A percentile compares a stretch with the other conserved stretches of the same genome.
These are phyloP conservation scores for Macrochelys suwanniensis DNA, from an alignment of 2,797 vertebrate species.

Conservation along the genomic window DNA sequence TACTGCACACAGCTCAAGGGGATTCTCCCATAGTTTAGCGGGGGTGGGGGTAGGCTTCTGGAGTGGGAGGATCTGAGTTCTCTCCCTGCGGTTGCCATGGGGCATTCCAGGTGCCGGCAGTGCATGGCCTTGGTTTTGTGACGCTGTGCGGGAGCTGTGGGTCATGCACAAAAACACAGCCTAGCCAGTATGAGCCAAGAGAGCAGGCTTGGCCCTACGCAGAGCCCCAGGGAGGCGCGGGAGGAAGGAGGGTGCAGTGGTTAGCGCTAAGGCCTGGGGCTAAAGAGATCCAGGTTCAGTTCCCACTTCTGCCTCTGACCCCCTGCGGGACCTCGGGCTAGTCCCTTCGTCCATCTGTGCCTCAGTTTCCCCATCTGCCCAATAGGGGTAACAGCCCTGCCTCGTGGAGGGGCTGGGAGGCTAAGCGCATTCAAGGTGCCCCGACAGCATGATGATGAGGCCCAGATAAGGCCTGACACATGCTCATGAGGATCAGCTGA, in stretches of 20 bases:
- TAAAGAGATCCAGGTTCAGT: neutral
- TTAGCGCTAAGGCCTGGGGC: neutral
- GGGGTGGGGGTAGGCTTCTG: neutral
- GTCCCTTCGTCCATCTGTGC: neutral
- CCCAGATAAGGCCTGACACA: too few species aligned
- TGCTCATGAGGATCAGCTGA: neutral
- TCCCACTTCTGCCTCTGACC: neutral
- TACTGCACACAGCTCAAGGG: neutral
- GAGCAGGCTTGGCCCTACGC: too few species aligned
- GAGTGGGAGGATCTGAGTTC: neutral
- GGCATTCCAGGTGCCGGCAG: neutral
- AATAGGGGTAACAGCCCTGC: neutral
- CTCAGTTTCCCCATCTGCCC: neutral
- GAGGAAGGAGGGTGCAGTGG: neutral
- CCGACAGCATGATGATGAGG: neutral
- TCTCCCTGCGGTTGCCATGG: neutral
- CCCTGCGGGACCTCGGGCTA: neutral
- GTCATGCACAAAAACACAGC: neutral
- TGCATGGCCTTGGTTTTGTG: neutral
- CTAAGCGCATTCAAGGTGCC: neutral
- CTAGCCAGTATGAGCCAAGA: neutral
- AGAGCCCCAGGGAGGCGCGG: neutral
- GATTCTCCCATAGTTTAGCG: neutral
- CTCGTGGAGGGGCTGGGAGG: neutral
- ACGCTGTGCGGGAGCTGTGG: too few species aligned